Percentiles rank a stretch among this genome's conserved stretches.
Evolutionary conservation across 2,113 vertebrate genomes (phyloP).

Genomic region (Cryptotis parvus): DNA sequence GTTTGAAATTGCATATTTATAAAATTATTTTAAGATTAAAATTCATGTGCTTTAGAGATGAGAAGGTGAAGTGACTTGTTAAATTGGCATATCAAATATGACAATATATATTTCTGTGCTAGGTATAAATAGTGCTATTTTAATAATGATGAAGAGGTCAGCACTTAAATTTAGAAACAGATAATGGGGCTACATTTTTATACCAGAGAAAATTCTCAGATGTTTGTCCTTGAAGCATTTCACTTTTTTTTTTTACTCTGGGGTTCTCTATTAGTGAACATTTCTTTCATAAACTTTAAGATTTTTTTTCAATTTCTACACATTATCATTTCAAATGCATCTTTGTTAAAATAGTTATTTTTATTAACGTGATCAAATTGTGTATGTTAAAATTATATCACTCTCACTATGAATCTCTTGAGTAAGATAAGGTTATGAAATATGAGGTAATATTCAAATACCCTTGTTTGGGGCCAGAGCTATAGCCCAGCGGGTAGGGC

Average conservation of each 20-base stretch:
- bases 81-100: neutral
- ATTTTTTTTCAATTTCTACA: neutral
- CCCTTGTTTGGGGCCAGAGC: too few relatives aligned
- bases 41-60: neutral
- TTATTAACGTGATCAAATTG: neutral
- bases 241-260: neutral
- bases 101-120: neutral
- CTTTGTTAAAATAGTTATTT: slow-evolving; percentile 5
- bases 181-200: neutral
- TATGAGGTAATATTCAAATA: neutral
- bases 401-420: neutral
- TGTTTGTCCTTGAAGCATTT: neutral
- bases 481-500: too few relatives aligned
- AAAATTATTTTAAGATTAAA: neutral
- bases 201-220: neutral
- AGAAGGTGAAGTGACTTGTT: neutral
- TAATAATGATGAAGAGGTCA: neutral
- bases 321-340: neutral
- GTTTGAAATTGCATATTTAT: neutral
- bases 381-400: slow-evolving; percentile 29
- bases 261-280: neutral
- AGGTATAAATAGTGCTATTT: neutral
- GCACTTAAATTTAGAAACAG: neutral
- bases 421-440: neutral
- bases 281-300: neutral